Conservation (phyloP, 2,797 vertebrate species). For the Manis javanica region DNA sequence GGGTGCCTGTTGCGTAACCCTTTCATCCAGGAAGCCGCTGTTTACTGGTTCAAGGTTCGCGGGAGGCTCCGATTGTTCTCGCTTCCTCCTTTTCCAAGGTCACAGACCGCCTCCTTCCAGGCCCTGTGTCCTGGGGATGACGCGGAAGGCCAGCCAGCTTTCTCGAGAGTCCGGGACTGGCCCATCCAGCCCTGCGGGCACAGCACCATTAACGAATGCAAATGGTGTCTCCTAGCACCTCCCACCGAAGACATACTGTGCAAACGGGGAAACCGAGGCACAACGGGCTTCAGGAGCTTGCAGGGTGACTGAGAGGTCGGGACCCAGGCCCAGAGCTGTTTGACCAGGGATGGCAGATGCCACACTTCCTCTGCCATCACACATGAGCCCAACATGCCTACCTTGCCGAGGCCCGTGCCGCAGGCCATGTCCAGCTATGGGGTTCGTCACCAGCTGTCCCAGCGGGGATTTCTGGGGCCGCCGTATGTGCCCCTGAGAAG, state of each 20-base stretch:
- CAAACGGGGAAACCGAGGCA: background rate
- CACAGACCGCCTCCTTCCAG: background rate
- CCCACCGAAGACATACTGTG: rapidly evolving
- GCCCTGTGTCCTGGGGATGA: rapidly evolving
- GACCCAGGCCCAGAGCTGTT: too few species aligned
- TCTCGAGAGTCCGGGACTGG: rapidly evolving
- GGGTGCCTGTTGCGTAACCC: rapidly evolving
- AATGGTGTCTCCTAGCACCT: background rate
- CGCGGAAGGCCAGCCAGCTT: rapidly evolving
- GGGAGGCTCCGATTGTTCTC: too few species aligned
- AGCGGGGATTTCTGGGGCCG: background rate
- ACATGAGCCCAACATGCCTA: rapidly evolving
- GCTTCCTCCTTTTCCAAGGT: background rate
- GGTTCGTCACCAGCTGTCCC: rapidly evolving
- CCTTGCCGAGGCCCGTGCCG: background rate
- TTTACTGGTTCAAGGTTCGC: rapidly evolving
- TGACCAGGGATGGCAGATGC: rapidly evolving
- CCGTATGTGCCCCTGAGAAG: rapidly evolving
- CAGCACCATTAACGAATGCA: rapidly evolving
- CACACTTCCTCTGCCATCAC: rapidly evolving
- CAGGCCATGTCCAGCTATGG: rapidly evolving
- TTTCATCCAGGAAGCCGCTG: background rate
- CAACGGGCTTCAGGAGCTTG: background rate
- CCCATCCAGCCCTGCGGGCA: rapidly evolving
- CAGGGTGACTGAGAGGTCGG: rapidly evolving